Evolutionary conservation across 2,113 vertebrate genomes (phyloP), one percentile per base, ranked within the genome.

Genomic region (Lynx canadensis): DNA sequence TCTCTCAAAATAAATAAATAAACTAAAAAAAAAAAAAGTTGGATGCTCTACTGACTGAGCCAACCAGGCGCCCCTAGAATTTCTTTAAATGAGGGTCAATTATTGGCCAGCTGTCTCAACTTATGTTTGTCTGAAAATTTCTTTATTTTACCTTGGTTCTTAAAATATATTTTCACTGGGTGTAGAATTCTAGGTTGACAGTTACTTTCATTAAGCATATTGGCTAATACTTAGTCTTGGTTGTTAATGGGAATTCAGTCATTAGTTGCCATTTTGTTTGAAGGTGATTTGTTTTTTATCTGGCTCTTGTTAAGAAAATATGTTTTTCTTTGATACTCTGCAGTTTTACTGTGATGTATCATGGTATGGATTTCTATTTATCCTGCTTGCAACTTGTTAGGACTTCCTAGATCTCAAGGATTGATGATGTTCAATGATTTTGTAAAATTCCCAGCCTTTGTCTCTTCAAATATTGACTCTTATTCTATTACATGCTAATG

Each of bases 81-180:
- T 71, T 65, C 78, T 87, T 38, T 82, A 83, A 80, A 4, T 68
- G 27, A 38, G 38, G 5, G 29, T 36, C 11, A 55, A 0, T 82
- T 82, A 55, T 23, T 92, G 52, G 29, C 48, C 50, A 55, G 45
- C n/a, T 87, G 29, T 86, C 16, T 88, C 45, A 87, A 15, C 27
- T 93, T 96, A 48, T 74, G 79, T 82, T 82, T 82, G 68, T 89
- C 79, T 95, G 45, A 76, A 76, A 89, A 45, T 89, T 79, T 88
- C 10, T 92, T 93, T 93, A 76, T 84, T 93, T 89, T 27, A 69
- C 38, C 27, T 89, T 45, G 10, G 52, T 78, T 96, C 60, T 89
- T 96, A 78, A 74, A 74, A 89, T 10, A 15, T 60, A 21, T 48
- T 73, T 79, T 89, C 9, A 27, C 25, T 73, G 14, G 31, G 2